Evolutionary conservation across 2,797 vertebrate genomes (phyloP).

Genomic region (Thalassophryne amazonica): DNA sequence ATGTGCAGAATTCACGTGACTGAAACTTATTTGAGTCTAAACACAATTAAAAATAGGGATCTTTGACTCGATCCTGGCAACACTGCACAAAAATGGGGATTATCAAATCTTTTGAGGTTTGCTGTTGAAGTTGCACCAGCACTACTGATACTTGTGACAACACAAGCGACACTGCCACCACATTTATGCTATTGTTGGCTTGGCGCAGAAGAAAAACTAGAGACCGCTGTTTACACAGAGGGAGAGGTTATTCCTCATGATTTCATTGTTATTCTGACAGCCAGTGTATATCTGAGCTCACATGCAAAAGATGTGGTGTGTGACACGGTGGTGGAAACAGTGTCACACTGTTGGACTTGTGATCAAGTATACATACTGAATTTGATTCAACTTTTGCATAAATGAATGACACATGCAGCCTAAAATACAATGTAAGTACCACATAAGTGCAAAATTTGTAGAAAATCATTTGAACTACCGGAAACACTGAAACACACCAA

Average conservation of each 20-base stretch:
- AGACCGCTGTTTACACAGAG: background rate
- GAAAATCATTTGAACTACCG: constrained; percentile 20
- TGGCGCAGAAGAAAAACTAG: background rate
- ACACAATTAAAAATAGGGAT: too few relatives aligned
- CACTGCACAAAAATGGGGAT: too few relatives aligned
- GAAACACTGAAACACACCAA: background rate
- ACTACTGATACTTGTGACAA: too few relatives aligned
- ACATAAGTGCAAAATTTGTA: background rate
- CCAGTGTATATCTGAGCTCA: background rate
- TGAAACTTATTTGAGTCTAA: too few relatives aligned
- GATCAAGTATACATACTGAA: background rate
- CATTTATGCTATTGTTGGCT: background rate
- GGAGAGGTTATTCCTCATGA: background rate
- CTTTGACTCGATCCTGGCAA: too few relatives aligned
- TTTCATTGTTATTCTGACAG: background rate
- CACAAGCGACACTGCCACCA: background rate
- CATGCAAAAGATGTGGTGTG: background rate
- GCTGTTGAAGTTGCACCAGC: too few relatives aligned
- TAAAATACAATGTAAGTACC: background rate
- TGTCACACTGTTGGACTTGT: background rate
- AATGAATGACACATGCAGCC: background rate
- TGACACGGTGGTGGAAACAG: background rate
- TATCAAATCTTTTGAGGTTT: too few relatives aligned
- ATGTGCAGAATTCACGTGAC: too few relatives aligned
- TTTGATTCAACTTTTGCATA: background rate